A percentile compares a stretch with the other conserved stretches of the same genome.
These are phyloP conservation scores for Zhuqinia jingwanae DNA, from an alignment of 2,888 invertebrate genomes.

Conservation along the genomic window DNA sequence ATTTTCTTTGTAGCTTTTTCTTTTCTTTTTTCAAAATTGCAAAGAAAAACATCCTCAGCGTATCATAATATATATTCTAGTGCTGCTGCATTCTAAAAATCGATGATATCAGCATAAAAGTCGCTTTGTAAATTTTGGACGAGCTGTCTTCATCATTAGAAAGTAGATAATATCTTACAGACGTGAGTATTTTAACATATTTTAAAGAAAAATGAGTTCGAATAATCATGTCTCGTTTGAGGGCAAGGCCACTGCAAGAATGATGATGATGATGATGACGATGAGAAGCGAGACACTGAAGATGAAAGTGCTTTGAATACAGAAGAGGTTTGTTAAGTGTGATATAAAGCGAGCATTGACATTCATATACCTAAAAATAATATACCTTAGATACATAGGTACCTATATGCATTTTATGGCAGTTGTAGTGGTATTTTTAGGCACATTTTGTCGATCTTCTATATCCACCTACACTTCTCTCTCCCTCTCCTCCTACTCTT, in stretches of 20 bases:
- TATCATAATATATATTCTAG: no score
- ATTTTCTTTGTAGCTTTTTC: no score
- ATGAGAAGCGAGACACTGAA: conserved; percentile 41
- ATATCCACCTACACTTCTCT: background rate
- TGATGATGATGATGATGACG: conserved; percentile 41
- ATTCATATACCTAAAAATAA: background rate
- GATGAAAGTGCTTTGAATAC: conserved; percentile 64
- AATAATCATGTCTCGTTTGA: background rate
- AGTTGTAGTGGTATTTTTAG: no score
- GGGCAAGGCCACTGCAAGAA: conserved; percentile 16
- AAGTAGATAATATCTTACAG: background rate
- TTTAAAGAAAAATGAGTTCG: no score
- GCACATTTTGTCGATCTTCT: no score
- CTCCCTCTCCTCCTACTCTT: no score
- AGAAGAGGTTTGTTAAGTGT: conserved; percentile 43
- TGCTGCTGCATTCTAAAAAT: background rate
- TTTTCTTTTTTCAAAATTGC: no score
- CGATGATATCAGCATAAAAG: background rate
- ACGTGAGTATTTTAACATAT: no score
- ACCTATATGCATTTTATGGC: background rate
- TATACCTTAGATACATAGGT: no score
- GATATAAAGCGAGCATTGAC: background rate
- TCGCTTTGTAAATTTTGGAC: background rate
- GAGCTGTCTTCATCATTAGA: background rate
- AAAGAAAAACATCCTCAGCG: no score